Percentiles rank a stretch among this genome's conserved stretches.
These are phyloP conservation scores for Silurus asotus DNA, from an alignment of 2,113 vertebrate species.

Conservation along the genomic window DNA sequence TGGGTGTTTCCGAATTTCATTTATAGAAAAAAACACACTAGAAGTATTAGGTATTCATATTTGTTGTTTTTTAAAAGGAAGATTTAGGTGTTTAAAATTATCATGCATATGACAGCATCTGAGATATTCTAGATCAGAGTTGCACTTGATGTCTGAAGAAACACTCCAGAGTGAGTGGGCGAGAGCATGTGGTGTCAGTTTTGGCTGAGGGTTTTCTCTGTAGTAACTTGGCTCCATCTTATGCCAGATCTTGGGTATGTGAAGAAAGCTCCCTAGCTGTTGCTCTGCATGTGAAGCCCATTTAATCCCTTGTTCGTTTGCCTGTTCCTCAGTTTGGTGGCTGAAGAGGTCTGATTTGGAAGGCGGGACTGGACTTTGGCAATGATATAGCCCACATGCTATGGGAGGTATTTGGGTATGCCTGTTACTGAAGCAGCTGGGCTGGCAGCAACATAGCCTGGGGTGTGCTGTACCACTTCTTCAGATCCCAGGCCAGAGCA, in stretches of 20 bases:
- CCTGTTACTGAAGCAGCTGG: constrained; percentile 59
- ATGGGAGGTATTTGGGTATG: constrained; percentile 61
- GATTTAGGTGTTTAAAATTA: neutral
- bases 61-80: neutral
- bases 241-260: constrained; percentile 35
- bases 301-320: constrained; percentile 44
- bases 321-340: constrained; percentile 21
- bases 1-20: neutral
- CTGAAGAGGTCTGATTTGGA: constrained; percentile 38
- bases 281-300: constrained; percentile 35
- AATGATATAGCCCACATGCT: constrained; percentile 59
- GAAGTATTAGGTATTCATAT: neutral
- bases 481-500: constrained; percentile 23
- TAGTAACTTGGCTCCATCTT: constrained; percentile 12
- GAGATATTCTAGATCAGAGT: neutral
- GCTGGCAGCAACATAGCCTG: constrained; percentile 52
- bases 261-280: constrained; percentile 43
- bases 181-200: constrained; percentile 23
- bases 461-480: constrained; percentile 32
- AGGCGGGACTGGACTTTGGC: constrained; percentile 55
- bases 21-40: neutral
- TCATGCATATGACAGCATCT: neutral
- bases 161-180: constrained; percentile 38
- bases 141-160: neutral
- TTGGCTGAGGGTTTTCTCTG: constrained; percentile 35